Evolutionary conservation across 2,888 invertebrate genomes (phyloP).

Genomic region (Calliopum simillimum): DNA sequence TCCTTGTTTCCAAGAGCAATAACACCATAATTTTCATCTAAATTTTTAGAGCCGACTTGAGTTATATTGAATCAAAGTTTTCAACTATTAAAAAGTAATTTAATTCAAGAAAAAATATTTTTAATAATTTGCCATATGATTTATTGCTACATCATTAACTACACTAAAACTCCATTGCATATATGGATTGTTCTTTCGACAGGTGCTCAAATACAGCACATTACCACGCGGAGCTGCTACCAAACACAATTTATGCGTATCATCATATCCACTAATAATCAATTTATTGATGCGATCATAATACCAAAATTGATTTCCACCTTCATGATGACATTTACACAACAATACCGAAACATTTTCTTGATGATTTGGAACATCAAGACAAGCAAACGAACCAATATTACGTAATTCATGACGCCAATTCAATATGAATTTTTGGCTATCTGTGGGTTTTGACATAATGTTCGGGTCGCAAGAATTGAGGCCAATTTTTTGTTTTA

Average conservation of each 20-base stretch:
- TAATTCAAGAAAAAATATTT: too few relatives aligned
- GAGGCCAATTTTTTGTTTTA: constrained; percentile 62
- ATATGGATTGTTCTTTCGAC: constrained; percentile 67
- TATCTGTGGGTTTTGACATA: constrained; percentile 53
- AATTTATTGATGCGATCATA: constrained; percentile 74
- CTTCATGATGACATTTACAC: constrained; percentile 90
- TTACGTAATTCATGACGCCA: constrained; percentile 66
- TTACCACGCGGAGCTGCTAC: constrained; percentile 77
- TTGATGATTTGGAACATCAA: constrained; percentile 78
- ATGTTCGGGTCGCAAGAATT: constrained; percentile 60
- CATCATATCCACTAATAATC: constrained; percentile 68
- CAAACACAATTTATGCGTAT: constrained; percentile 74
- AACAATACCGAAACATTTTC: constrained; percentile 81
- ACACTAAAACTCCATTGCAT: constrained; percentile 65
- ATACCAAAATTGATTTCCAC: constrained; percentile 94
- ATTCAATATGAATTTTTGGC: constrained; percentile 64
- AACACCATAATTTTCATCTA: too few relatives aligned
- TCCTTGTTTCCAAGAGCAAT: too few relatives aligned
- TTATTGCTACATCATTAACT: constrained; percentile 60
- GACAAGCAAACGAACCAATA: constrained; percentile 81
- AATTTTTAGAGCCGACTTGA: too few relatives aligned
- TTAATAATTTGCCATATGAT: constrained; percentile 44
- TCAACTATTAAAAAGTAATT: too few relatives aligned
- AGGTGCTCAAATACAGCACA: constrained; percentile 78
- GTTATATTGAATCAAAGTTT: too few relatives aligned